Conservation (phyloP, 1,140 invertebrate species). For the Helicoverpa zea region DNA sequence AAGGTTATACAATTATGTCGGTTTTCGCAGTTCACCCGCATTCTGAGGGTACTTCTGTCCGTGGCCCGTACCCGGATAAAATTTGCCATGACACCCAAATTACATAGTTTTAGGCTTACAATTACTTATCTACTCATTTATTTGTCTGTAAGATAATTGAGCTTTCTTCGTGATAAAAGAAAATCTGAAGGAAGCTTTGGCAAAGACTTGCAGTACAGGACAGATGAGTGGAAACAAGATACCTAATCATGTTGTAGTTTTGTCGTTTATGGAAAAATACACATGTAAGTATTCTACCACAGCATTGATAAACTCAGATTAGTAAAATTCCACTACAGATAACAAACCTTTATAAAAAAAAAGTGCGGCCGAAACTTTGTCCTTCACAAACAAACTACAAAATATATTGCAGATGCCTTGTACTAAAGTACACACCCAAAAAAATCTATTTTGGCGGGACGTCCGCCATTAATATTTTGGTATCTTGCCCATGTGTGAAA, state of each 20-base stretch:
- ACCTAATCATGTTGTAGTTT: background rate
- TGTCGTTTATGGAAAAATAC: constrained; percentile 19
- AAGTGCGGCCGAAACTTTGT: background rate
- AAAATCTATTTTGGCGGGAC: constrained; percentile 65
- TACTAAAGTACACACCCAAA: constrained; percentile 43
- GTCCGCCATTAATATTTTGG: constrained; percentile 67
- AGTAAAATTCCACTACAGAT: constrained; percentile 23
- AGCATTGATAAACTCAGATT: constrained; percentile 14
- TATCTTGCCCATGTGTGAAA: constrained; percentile 51
- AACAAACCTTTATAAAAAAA: constrained; percentile 7
- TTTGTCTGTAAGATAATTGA: too few relatives aligned
- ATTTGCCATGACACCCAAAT: too few relatives aligned
- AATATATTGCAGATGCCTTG: constrained; percentile 32
- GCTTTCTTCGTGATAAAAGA: too few relatives aligned
- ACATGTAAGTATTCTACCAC: background rate
- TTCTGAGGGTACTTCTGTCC: too few relatives aligned
- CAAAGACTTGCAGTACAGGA: too few relatives aligned
- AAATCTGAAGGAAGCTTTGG: too few relatives aligned
- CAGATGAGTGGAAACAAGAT: background rate
- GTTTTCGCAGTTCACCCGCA: too few relatives aligned
- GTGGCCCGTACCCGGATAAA: too few relatives aligned
- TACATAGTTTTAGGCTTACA: too few relatives aligned
- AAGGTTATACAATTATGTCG: too few relatives aligned
- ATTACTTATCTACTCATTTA: too few relatives aligned
- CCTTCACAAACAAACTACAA: constrained; percentile 14